Base-by-base conservation (phyloP, 2,797 vertebrate species). In the Calcarius lapponicus region DNA sequence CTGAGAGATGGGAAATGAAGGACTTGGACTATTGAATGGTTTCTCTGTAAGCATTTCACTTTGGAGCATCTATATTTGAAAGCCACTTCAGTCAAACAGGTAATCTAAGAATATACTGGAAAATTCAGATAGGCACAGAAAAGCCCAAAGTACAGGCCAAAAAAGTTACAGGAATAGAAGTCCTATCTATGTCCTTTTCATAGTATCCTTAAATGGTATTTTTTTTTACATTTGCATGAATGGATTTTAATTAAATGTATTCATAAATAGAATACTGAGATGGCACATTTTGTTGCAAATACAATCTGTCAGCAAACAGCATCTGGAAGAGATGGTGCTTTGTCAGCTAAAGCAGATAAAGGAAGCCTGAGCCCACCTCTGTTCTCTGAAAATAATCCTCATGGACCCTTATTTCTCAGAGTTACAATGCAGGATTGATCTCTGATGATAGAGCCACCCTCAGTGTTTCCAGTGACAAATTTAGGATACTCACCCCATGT, bases 211-310 rank as follows among this genome's bases (percentile, higher is more conserved):
- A 89, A 95, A 86, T 93, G 67, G 76, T 75, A 86, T 93, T 38
- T 86, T 38, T 58, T 88, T 91, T 94, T 88, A 89, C 53, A 86
- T 73, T 65, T 96, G 87, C 84, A 72, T 78, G 86, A 95, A 95
- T 93, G 81, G 86, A 96, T 93, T 97, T 97, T 95, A 96, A 95
- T 96, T 95, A 93, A 91, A 96, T 89, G 28, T 61, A 95, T 93
- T 95, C 80, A 94, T 95, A 90, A 95, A 92, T 92, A 95, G 95
- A 91, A 92, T 73, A 93, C 34, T 71, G 90, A 95, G 91, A 96
- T 96, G 90, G 90, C 92, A 92, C 60, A 86, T 97, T 60, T 70
- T 92, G 70, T 79, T 96, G 80, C 88, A 97, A 94, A 94, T 92
- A 93, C 84, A 94, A 73, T 96, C 78, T 95, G 53, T 96, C 95